These are phyloP conservation scores for Myotis findleyi DNA, from an alignment of 2,797 vertebrate genomes.

Conservation along the genomic window DNA sequence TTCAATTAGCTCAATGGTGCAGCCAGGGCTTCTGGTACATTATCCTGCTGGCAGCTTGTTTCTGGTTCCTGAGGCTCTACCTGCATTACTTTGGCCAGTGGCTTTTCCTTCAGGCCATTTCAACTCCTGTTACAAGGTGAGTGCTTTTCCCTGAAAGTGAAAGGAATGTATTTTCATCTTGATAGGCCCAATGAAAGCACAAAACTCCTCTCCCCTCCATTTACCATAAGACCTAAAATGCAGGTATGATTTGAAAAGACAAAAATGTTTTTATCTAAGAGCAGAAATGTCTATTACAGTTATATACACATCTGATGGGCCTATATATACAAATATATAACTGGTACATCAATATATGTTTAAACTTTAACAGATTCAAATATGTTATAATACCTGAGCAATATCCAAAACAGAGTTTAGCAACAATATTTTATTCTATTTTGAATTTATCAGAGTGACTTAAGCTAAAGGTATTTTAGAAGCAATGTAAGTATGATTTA, in stretches of 20 bases:
- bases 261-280: slow-evolving; percentile 45
- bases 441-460: slow-evolving; percentile 81
- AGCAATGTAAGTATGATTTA: slow-evolving; percentile 79
- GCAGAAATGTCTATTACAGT: slow-evolving; percentile 42
- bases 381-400: slow-evolving; percentile 71
- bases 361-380: slow-evolving; percentile 70
- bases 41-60: slow-evolving; percentile 89
- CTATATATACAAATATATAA: slow-evolving; percentile 7
- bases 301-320: background rate
- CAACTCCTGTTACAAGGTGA: slow-evolving; percentile 96
- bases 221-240: background rate
- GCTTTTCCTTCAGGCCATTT: slow-evolving; percentile 93
- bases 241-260: slow-evolving; percentile 35
- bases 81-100: slow-evolving; percentile 97
- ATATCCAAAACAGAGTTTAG: slow-evolving; percentile 67
- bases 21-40: slow-evolving; percentile 90
- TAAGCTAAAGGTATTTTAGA: slow-evolving; percentile 76
- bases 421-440: slow-evolving; percentile 73
- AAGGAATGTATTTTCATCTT: slow-evolving; percentile 43
- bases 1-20: slow-evolving; percentile 86
- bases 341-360: slow-evolving; percentile 61
- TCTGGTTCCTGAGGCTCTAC: slow-evolving; percentile 96
- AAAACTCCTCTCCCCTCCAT: background rate
- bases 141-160: slow-evolving; percentile 70
- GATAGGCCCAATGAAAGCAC: background rate